Evolutionary conservation across 2,888 invertebrate species (phyloP).

Genomic region (Hypolimnas misippus): DNA sequence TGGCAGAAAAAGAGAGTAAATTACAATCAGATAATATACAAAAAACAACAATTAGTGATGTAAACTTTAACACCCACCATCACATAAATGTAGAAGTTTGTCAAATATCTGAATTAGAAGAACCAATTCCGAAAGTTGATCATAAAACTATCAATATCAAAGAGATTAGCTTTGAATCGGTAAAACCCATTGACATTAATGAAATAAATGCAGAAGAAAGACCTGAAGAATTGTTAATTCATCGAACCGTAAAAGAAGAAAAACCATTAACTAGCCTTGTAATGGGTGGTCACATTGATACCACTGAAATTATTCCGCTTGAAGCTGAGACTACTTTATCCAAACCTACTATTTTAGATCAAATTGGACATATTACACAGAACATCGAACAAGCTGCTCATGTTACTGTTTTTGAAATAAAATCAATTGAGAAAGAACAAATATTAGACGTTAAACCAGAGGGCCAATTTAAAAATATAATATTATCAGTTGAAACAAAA

Average conservation of each 20-base stretch:
- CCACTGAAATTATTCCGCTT: constrained; percentile 51
- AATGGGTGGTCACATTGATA: constrained; percentile 52
- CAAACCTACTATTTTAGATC: constrained; percentile 46
- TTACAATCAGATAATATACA: constrained; percentile 48
- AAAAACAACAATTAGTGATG: constrained; percentile 44
- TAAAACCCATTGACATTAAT: constrained; percentile 62
- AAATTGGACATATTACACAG: constrained; percentile 47
- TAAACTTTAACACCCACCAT: constrained; percentile 53
- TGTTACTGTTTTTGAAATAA: constrained; percentile 79
- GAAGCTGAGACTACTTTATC: constrained; percentile 54
- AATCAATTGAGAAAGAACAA: constrained; percentile 76
- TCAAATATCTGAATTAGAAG: constrained; percentile 56
- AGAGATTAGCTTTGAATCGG: constrained; percentile 51
- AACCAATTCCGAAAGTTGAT: constrained; percentile 43
- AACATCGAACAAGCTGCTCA: constrained; percentile 71
- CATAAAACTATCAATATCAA: constrained; percentile 46
- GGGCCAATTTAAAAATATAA: constrained; percentile 44
- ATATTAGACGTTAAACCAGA: constrained; percentile 43
- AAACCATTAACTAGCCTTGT: constrained; percentile 53
- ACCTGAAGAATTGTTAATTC: constrained; percentile 49
- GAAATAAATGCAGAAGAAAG: constrained; percentile 78
- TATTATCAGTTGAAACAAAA: constrained; percentile 53
- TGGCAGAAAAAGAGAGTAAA: constrained; percentile 58
- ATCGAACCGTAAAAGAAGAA: constrained; percentile 43
- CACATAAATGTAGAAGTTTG: constrained; percentile 58